These are phyloP conservation scores for Entomyzon cyanotis DNA, from an alignment of 2,113 vertebrate genomes.

Conservation along the genomic window DNA sequence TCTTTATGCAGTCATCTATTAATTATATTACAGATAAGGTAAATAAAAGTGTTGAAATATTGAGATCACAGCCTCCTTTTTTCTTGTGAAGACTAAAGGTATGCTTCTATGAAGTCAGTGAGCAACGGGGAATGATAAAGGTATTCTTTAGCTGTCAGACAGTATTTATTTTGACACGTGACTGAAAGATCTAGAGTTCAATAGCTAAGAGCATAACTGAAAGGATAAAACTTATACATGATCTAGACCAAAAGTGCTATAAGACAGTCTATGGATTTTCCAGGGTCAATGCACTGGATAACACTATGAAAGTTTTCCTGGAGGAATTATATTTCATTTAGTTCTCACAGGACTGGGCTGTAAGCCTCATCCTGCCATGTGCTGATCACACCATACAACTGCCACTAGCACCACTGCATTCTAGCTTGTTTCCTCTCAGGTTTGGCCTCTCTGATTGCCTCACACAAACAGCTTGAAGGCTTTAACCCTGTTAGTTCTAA, in stretches of 20 bases:
- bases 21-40: slow-evolving; percentile 82
- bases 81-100: slow-evolving; percentile 74
- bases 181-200: slow-evolving; percentile 62
- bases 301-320: neutral
- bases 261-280: neutral
- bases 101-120: slow-evolving; percentile 69
- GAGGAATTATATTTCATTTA: neutral
- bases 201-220: slow-evolving; percentile 12
- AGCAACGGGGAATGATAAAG: slow-evolving; percentile 56
- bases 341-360: neutral
- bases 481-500: slow-evolving; percentile 7
- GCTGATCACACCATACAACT: neutral
- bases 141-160: slow-evolving; percentile 43
- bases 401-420: neutral
- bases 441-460: neutral
- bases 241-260: neutral
- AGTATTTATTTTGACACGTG: slow-evolving; percentile 67
- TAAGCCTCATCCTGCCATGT: neutral
- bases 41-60: slow-evolving; percentile 77
- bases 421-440: neutral
- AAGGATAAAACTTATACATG: neutral
- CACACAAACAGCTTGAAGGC: neutral
- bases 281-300: neutral
- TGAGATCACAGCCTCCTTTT: slow-evolving; percentile 77
- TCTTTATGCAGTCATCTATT: slow-evolving; percentile 78